Conservation (phyloP, 2,113 vertebrate genomes). For the Toxostoma redivivum region DNA sequence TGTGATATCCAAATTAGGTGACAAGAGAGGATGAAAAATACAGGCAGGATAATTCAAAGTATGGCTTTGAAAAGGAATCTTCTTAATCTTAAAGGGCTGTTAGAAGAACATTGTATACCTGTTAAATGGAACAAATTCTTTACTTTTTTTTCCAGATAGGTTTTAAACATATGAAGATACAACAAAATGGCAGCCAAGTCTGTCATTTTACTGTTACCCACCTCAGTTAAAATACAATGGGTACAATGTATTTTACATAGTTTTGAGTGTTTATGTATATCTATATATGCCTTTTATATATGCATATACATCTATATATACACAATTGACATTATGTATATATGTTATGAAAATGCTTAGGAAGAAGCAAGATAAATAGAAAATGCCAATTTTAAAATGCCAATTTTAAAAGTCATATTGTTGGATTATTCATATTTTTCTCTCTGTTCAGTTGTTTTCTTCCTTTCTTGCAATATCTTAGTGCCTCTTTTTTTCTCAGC, state of each 20-base stretch:
- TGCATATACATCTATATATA: constrained; percentile 69
- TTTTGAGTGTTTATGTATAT: constrained; percentile 70
- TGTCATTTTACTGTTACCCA: constrained; percentile 74
- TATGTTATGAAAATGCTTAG: constrained; percentile 49
- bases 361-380: constrained; percentile 53
- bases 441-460: constrained; percentile 8
- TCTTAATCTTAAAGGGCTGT: background rate
- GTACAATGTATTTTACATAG: constrained; percentile 74
- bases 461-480: constrained; percentile 39
- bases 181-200: constrained; percentile 69
- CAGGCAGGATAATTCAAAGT: background rate
- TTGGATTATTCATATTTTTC: constrained; percentile 3
- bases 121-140: constrained; percentile 68
- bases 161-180: constrained; percentile 74
- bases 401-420: background rate
- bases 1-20: background rate
- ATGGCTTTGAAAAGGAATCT: background rate
- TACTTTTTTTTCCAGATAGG: constrained; percentile 74
- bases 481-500: constrained; percentile 50
- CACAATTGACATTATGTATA: constrained; percentile 63
- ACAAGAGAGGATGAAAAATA: background rate
- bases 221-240: constrained; percentile 76
- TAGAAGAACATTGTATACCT: constrained; percentile 3
- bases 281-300: constrained; percentile 68
- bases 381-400: background rate